These are phyloP conservation scores for Poecile montanus DNA, from an alignment of 2,797 vertebrate species.

Conservation along the genomic window DNA sequence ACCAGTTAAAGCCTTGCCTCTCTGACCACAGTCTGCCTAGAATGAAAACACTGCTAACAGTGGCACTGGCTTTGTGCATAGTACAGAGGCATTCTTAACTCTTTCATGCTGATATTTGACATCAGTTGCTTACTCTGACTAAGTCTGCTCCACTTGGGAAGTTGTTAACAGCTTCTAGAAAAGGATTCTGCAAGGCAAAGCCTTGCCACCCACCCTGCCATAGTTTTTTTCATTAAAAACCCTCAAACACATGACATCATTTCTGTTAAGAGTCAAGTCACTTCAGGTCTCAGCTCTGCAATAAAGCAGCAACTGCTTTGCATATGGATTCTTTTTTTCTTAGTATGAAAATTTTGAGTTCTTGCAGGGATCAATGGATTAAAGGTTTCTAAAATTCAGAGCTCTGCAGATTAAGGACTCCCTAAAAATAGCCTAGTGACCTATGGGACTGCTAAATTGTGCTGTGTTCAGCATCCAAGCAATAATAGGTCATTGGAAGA, in stretches of 20 bases:
- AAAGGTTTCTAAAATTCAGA: conserved; percentile 55
- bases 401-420: conserved; percentile 61
- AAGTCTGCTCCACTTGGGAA: not conserved
- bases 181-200: not conserved
- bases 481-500: conserved; percentile 38
- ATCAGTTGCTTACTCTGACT: not conserved
- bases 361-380: conserved; percentile 51
- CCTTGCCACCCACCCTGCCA: not conserved
- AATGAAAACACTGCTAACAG: not conserved
- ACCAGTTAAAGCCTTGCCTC: not conserved
- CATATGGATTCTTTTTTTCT: not conserved
- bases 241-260: not conserved
- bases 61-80: not conserved
- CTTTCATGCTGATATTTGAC: not conserved
- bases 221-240: not conserved
- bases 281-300: not conserved
- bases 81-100: not conserved
- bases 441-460: conserved; percentile 2
- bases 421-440: conserved; percentile 61
- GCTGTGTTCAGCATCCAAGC: conserved; percentile 42
- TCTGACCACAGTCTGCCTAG: not conserved
- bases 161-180: not conserved
- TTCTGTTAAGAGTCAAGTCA: not conserved
- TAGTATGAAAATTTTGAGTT: not conserved
- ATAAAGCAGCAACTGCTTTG: not conserved